These are phyloP conservation scores for Lacanobia oleracea DNA, from an alignment of 2,888 invertebrate genomes.

Conservation along the genomic window DNA sequence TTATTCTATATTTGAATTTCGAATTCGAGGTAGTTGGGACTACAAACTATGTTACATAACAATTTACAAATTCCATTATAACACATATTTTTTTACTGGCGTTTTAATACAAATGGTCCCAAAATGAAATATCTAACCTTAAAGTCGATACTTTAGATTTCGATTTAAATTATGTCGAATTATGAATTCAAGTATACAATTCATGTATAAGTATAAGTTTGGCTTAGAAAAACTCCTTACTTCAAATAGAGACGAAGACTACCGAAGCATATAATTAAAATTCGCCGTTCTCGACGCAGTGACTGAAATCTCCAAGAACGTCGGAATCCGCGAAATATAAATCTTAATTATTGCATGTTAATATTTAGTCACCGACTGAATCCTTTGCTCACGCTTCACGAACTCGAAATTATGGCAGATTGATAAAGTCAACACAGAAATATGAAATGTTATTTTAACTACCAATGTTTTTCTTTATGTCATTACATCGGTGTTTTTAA, in stretches of 20 bases:
- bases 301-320: slow-evolving; percentile 12
- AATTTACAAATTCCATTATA: too few relatives aligned
- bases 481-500: too few relatives aligned
- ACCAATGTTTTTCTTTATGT: not conserved
- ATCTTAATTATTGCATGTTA: slow-evolving; percentile 31
- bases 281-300: slow-evolving; percentile 19
- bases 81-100: too few relatives aligned
- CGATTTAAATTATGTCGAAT: not conserved
- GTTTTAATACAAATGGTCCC: not conserved
- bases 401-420: not conserved
- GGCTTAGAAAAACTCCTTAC: not conserved
- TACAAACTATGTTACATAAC: too few relatives aligned
- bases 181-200: not conserved
- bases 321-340: slow-evolving; percentile 26
- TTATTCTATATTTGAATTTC: not conserved
- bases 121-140: not conserved
- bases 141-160: not conserved
- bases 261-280: slow-evolving; percentile 50
- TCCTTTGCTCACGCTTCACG: slow-evolving; percentile 3
- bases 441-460: slow-evolving; percentile 4
- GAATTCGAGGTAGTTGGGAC: too few relatives aligned
- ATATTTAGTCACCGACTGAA: slow-evolving; percentile 34
- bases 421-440: slow-evolving; percentile 1
- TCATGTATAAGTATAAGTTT: not conserved
- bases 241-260: slow-evolving; percentile 22